These are phyloP conservation scores for Agapetus fuscipes DNA, from an alignment of 2,888 invertebrate genomes.

Conservation along the genomic window DNA sequence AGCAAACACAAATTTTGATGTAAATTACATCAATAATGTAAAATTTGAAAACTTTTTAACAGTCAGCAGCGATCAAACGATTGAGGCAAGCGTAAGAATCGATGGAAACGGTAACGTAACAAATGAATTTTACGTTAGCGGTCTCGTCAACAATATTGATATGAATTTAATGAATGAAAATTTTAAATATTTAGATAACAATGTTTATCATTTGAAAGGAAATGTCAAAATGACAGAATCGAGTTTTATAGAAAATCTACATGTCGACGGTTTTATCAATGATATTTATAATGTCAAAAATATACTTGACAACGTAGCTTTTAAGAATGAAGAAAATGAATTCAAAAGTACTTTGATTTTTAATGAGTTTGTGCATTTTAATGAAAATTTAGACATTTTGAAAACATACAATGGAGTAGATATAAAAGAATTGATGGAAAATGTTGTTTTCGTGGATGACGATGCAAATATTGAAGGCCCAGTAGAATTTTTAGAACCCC, in stretches of 20 bases:
- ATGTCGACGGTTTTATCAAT: conserved; percentile 23
- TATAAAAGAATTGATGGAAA: conserved; percentile 24
- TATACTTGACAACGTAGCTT: conserved; percentile 24
- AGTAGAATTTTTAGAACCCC: conserved; percentile 28
- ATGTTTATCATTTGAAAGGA: conserved; percentile 24
- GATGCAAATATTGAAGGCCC: conserved; percentile 24
- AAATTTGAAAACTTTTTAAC: conserved; percentile 29
- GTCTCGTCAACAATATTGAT: conserved; percentile 7
- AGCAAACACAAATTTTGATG: conserved; percentile 27
- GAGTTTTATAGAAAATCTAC: conserved; percentile 18
- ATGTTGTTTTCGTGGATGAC: conserved; percentile 26
- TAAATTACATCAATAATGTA: conserved; percentile 32
- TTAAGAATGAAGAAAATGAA: conserved; percentile 23
- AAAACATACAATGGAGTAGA: conserved; percentile 25
- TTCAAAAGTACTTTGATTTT: conserved; percentile 25
- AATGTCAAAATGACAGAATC: conserved; percentile 22
- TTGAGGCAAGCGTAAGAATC: conserved; percentile 27
- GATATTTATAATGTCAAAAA: conserved; percentile 20
- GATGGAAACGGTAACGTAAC: conserved; percentile 27
- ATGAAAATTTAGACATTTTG: conserved; percentile 26
- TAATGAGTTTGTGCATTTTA: conserved; percentile 17
- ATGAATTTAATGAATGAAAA: conserved; percentile 7
- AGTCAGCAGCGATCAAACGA: conserved; percentile 27
- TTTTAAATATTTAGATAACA: conserved; percentile 8
- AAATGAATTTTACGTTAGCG: conserved; percentile 15